Evolutionary conservation across 2,113 vertebrate species (phyloP).

Genomic region (Megaptera novaeangliae): DNA sequence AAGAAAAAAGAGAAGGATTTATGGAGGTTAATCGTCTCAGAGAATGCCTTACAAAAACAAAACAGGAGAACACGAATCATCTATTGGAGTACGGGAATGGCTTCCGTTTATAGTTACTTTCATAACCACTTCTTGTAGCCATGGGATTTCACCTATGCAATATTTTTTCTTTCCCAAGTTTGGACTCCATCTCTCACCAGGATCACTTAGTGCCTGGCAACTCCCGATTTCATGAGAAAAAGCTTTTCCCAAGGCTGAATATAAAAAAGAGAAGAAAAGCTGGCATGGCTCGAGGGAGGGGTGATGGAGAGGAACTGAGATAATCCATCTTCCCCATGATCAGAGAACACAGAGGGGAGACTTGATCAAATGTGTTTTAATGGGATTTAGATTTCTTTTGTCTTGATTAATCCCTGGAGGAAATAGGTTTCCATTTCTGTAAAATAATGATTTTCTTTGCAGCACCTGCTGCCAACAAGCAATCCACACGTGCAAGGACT

Average conservation of each 20-base stretch:
- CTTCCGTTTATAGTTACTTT: neutral
- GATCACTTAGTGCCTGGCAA: neutral
- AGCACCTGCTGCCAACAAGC: conserved; percentile 28
- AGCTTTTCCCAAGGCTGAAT: neutral
- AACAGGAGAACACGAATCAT: neutral
- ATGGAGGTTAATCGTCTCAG: neutral
- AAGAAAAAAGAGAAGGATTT: neutral
- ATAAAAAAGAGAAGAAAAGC: neutral
- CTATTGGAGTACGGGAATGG: accelerated
- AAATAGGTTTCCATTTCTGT: conserved; percentile 45
- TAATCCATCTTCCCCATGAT: neutral
- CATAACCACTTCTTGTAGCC: neutral
- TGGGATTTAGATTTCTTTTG: conserved; percentile 7
- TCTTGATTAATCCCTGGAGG: conserved; percentile 28
- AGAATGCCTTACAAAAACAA: neutral
- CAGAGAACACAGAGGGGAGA: neutral
- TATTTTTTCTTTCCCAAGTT: neutral
- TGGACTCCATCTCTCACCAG: neutral
- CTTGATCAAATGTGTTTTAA: neutral
- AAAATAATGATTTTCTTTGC: conserved; percentile 42
- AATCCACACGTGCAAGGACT: neutral
- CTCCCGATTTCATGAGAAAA: neutral
- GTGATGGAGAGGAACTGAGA: neutral
- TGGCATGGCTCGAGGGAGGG: neutral
- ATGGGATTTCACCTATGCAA: neutral